phyloP scores from a whole-genome alignment of 2,113 vertebrate genomes.

The Macrotus californicus region DNA sequence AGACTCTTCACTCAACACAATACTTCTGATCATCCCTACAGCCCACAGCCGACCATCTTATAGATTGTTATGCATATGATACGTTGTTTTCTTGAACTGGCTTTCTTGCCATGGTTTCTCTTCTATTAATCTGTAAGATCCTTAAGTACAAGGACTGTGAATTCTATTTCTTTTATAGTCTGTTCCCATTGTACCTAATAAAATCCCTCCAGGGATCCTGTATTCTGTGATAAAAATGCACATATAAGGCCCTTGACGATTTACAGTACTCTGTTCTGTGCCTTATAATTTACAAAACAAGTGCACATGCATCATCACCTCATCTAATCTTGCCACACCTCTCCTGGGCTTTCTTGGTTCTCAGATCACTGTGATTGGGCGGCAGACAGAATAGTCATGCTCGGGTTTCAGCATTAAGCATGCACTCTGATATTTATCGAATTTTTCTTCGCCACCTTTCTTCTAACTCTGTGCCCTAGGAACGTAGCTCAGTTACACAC shows the following conservation, averaged over 20 bases:
- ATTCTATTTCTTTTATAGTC: neutral
- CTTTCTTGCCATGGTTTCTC: neutral
- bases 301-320: neutral
- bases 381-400: neutral
- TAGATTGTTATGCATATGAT: neutral
- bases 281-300: neutral
- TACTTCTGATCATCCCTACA: neutral
- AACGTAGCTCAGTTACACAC: constrained; percentile 7
- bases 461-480: neutral
- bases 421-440: neutral
- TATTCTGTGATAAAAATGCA: neutral
- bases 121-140: neutral
- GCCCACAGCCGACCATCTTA: neutral
- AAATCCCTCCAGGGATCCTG: neutral
- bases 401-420: constrained; percentile 11
- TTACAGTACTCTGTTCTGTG: neutral
- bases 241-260: neutral
- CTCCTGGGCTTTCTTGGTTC: neutral
- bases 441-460: neutral
- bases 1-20: neutral
- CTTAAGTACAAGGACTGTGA: neutral
- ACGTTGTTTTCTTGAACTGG: neutral
- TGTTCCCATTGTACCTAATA: neutral
- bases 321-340: neutral
- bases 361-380: neutral